Conservation (phyloP, 2,888 invertebrate genomes). For the Slavum lentiscoides region DNA sequence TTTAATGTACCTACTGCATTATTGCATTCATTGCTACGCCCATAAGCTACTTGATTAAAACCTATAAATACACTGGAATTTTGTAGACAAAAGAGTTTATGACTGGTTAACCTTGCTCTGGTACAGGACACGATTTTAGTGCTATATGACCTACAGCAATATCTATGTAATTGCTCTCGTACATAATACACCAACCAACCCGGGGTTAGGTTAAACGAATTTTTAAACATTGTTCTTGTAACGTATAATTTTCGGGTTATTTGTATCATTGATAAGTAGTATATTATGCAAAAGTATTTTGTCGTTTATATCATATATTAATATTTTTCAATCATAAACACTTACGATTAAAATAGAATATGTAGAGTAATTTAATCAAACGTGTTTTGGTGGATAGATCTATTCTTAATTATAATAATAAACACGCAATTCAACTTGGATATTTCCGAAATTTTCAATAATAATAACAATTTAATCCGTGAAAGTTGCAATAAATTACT, state of each 20-base stretch:
- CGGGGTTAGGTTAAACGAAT: slow-evolving; percentile 19
- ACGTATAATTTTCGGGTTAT: neutral
- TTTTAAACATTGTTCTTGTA: slow-evolving; percentile 14
- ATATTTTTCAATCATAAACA: too few species aligned
- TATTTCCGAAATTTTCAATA: too few species aligned
- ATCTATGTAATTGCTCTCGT: slow-evolving; percentile 22
- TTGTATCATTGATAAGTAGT: neutral
- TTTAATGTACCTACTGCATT: slow-evolving; percentile 1
- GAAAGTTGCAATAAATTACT: too few species aligned
- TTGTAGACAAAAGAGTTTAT: slow-evolving; percentile 51
- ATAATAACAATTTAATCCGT: too few species aligned
- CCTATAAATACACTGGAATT: slow-evolving; percentile 29
- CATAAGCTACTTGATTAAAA: slow-evolving; percentile 27
- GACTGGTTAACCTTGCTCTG: slow-evolving; percentile 54
- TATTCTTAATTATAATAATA: too few species aligned
- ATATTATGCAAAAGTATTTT: slow-evolving; percentile 5
- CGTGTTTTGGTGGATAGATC: too few species aligned
- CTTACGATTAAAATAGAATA: too few species aligned
- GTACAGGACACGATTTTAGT: slow-evolving; percentile 52
- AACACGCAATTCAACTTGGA: too few species aligned
- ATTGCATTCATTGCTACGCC: slow-evolving; percentile 32
- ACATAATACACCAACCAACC: slow-evolving; percentile 16
- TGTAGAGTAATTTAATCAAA: too few species aligned
- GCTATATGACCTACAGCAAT: slow-evolving; percentile 50
- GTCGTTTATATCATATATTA: neutral